These are phyloP conservation scores for Diabrotica undecimpunctata DNA, from an alignment of 1,140 invertebrate genomes.

Conservation along the genomic window DNA sequence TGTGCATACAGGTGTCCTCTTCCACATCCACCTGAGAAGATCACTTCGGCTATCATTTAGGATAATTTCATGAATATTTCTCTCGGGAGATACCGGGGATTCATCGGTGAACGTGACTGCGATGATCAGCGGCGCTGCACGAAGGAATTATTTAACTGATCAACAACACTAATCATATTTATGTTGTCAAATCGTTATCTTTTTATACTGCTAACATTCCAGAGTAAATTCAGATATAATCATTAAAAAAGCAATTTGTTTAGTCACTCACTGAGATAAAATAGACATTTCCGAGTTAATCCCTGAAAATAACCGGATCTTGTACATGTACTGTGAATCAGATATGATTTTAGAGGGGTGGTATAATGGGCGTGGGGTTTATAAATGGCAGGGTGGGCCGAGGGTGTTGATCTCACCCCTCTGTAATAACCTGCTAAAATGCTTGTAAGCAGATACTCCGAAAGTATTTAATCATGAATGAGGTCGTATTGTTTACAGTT, in stretches of 20 bases:
- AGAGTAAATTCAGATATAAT: not conserved
- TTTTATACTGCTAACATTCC: not conserved
- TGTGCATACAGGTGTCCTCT: conserved; percentile 30
- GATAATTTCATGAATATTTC: conserved; percentile 26
- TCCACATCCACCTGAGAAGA: conserved; percentile 28
- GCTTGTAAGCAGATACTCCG: conserved; percentile 7
- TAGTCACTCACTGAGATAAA: conserved; percentile 8
- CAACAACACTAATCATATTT: not conserved
- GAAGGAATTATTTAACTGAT: not conserved
- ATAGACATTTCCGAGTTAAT: conserved; percentile 16
- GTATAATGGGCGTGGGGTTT: conserved; percentile 16
- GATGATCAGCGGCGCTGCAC: not conserved
- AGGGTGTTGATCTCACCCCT: conserved; percentile 19
- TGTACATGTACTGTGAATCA: conserved; percentile 2
- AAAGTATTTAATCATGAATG: conserved; percentile 15
- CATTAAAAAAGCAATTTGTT: conserved; percentile 16
- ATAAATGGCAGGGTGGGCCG: conserved; percentile 25
- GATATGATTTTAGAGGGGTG: conserved; percentile 11
- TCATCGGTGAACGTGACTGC: not conserved
- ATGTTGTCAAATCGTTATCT: not conserved
- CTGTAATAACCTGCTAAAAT: conserved; percentile 25
- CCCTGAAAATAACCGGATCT: conserved; percentile 7
- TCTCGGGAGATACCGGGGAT: not conserved
- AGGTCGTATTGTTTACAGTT: conserved; percentile 11
- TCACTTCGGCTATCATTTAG: conserved; percentile 25